Base-by-base conservation (phyloP, 2,888 invertebrate genomes). In the Nomada ferruginata region DNA sequence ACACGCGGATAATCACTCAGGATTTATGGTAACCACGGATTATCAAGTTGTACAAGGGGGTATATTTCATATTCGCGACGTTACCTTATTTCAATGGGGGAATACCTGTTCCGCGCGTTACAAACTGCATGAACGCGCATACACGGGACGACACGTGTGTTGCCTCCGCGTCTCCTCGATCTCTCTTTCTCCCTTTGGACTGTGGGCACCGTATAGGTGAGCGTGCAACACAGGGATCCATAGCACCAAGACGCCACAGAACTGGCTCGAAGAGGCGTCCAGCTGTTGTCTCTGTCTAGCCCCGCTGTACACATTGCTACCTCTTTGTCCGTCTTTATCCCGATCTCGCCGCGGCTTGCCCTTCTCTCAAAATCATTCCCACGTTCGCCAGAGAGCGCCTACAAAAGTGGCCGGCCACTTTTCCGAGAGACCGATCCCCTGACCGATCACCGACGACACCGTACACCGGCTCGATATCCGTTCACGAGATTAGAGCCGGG, bases 21-120 rank as follows among this genome's bases (percentile, higher is more conserved):
- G 93, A 93, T 93, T 93, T 93, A 93, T 93, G 93, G 93, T 93
- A 93, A 93, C 93, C 92, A 93, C 91, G 93, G 93, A 93, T 93
- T 93, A 93, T 93, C 93, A 93, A 93, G 93, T 93, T 93, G 93
- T 93, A 93, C 93, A 93, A 93, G 93, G 90, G 91, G 90, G 89
- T 92, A 93, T 93, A 93, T 92, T 93, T 93, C 93, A 93, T 93
- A 93, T 93, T 89, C 90, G 91, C 92, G 92, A 92, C 93, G 91
- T 92, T 92, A 92, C 92, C 91, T 93, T 92, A 93, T 93, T 92
- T 91, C 92, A 91, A 93, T 92, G 92, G 90, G 86, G 87, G 91
- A 91, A 93, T 92, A 92, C 92, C 91, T 92, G 92, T 92, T 93
- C 88, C 85, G 84, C 87, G 89, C 89, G 86, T 88, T 89, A 89